A percentile compares a stretch with the other conserved stretches of the same genome.
Evolutionary conservation across 2,797 vertebrate species (phyloP).

Genomic region (Typhlichthys subterraneus): DNA sequence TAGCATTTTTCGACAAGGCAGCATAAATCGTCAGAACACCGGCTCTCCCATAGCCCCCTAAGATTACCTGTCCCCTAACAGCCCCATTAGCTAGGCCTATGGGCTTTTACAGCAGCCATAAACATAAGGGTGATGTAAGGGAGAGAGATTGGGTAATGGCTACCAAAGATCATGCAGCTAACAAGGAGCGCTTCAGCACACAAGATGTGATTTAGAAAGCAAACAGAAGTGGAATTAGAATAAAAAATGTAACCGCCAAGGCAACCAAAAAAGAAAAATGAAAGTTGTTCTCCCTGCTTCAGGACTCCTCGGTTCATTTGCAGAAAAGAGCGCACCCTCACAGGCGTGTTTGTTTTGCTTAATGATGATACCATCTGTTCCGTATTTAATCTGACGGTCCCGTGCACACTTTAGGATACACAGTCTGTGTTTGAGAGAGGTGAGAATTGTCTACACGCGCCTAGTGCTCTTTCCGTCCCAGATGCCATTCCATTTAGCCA

Average conservation of each 20-base stretch:
- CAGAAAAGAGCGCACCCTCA: constrained; percentile 13
- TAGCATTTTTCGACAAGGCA: too few species aligned
- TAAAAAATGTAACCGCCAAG: background rate
- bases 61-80: constrained; percentile 13
- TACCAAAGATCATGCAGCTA: too few species aligned
- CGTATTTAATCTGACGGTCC: constrained; percentile 48
- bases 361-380: constrained; percentile 61
- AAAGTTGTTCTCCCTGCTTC: constrained; percentile 1
- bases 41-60: constrained; percentile 12
- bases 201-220: too few species aligned
- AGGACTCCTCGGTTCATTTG: constrained; percentile 27
- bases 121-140: constrained; percentile 14
- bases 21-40: too few species aligned
- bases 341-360: constrained; percentile 60
- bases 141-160: background rate
- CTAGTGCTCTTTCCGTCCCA: constrained; percentile 38
- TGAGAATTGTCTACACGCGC: constrained; percentile 44
- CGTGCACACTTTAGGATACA: constrained; percentile 37
- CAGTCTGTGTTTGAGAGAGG: constrained; percentile 48
- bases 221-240: background rate
- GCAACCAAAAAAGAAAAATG: background rate
- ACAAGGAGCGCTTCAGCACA: too few species aligned
- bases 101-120: constrained; percentile 21
- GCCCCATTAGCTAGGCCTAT: constrained; percentile 29
- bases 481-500: constrained; percentile 46